phyloP scores from a whole-genome alignment of 37 sponge, comb jelly and placozoan species.

The Diacarnus erythraeanus region DNA sequence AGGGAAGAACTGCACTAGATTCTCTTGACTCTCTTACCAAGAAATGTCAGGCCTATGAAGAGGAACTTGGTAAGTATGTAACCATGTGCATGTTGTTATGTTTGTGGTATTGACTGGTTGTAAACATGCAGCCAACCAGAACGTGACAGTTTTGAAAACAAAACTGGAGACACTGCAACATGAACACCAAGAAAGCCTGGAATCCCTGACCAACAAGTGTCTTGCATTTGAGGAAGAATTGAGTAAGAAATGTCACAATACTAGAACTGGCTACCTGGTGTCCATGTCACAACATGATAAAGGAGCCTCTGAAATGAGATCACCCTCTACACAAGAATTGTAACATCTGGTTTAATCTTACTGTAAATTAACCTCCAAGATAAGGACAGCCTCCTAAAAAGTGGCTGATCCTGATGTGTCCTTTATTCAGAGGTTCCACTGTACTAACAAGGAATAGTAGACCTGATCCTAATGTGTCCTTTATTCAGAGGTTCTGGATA shows the following conservation, averaged over 20 bases:
- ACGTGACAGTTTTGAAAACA: background rate
- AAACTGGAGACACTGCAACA: background rate
- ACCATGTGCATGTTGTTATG: background rate
- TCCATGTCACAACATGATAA: too few relatives aligned
- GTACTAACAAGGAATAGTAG: too few relatives aligned
- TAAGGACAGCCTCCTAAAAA: too few relatives aligned
- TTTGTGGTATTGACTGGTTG: background rate
- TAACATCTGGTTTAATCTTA: too few relatives aligned
- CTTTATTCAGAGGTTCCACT: too few relatives aligned
- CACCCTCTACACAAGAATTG: too few relatives aligned
- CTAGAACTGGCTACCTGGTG: too few relatives aligned
- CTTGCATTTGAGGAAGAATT: conserved; percentile 49
- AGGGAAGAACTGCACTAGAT: background rate
- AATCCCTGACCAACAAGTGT: conserved; percentile 51
- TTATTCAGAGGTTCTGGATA: too few relatives aligned
- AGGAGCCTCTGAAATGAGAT: too few relatives aligned
- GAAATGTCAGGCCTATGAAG: conserved; percentile 51
- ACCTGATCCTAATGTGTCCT: too few relatives aligned
- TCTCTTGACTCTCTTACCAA: conserved; percentile 41
- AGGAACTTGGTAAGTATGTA: conserved; percentile 15
- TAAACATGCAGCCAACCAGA: background rate
- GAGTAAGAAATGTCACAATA: background rate
- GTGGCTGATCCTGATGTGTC: too few relatives aligned
- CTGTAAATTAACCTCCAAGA: too few relatives aligned
- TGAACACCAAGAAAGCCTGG: conserved; percentile 32